These are phyloP conservation scores for Chondrilla cf. caribensis DNA, from an alignment of 37 sponge, comb jelly and placozoan species.

Conservation along the genomic window DNA sequence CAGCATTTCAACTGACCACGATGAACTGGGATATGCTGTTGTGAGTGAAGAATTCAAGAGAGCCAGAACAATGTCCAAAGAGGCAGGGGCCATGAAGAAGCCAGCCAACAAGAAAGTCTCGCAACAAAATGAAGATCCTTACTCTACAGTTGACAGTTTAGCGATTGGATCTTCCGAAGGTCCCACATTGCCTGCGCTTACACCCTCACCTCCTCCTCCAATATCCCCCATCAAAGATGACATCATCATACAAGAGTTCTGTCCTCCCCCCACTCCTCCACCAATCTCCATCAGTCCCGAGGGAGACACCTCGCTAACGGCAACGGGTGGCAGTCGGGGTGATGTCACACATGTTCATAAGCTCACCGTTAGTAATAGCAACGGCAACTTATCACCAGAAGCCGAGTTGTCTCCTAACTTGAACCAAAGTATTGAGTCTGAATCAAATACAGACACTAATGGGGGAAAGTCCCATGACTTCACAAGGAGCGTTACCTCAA, in stretches of 20 bases:
- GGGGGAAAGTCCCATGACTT: no score
- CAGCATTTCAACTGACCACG: conserved; percentile 7
- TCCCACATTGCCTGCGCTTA: background rate
- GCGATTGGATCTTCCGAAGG: background rate
- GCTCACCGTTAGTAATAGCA: no score
- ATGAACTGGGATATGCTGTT: conserved; percentile 61
- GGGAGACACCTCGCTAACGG: background rate
- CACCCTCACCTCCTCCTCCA: conserved; percentile 21
- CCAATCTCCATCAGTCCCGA: background rate
- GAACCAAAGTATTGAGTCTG: no score
- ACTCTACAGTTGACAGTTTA: background rate
- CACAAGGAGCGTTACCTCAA: no score
- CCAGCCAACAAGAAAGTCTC: background rate
- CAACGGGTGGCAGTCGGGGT: background rate
- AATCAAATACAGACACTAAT: no score
- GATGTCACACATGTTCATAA: background rate
- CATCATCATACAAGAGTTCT: background rate
- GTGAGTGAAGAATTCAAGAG: conserved; percentile 50
- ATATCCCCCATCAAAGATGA: conserved; percentile 16
- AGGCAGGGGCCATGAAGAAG: background rate
- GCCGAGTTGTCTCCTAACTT: no score
- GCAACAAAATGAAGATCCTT: background rate
- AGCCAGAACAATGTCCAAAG: conserved; percentile 50
- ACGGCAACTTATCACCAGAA: no score
- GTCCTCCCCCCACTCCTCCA: background rate